Conservation (phyloP, 2,888 invertebrate species). For the Tyria jacobaeae region DNA sequence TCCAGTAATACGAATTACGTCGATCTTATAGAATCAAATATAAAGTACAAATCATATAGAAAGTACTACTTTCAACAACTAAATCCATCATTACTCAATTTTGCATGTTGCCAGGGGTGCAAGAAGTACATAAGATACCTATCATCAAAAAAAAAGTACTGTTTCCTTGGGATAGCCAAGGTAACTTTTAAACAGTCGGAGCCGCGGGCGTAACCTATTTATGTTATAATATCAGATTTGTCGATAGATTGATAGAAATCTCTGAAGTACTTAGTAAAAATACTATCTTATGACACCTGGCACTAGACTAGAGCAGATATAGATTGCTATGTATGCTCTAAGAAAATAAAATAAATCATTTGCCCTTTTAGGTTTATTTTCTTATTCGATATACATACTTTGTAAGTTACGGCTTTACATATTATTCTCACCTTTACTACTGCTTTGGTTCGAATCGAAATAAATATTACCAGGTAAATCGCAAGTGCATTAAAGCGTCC, state of each 20-base stretch:
- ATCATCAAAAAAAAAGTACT: no score
- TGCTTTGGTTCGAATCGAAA: background rate
- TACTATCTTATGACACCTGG: background rate
- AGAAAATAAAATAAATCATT: slow-evolving; percentile 19
- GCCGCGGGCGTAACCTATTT: no score
- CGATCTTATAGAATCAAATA: background rate
- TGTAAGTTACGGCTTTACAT: slow-evolving; percentile 19
- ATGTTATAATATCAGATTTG: no score
- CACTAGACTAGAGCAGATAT: background rate
- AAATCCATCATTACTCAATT: no score
- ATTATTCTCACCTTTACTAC: slow-evolving; percentile 9
- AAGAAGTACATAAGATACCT: no score
- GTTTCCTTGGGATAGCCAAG: no score
- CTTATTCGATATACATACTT: slow-evolving; percentile 6
- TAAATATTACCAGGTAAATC: slow-evolving; percentile 3
- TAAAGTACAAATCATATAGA: no score
- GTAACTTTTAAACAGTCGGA: no score
- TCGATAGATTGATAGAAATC: no score
- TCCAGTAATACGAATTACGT: background rate
- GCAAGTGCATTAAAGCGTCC: background rate
- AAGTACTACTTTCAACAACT: no score
- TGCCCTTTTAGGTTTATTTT: slow-evolving; percentile 18
- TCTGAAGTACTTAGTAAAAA: background rate
- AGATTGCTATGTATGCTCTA: background rate
- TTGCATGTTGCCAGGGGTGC: no score